Conservation (phyloP, 1,140 invertebrate species). For the Platyura marginata region DNA sequence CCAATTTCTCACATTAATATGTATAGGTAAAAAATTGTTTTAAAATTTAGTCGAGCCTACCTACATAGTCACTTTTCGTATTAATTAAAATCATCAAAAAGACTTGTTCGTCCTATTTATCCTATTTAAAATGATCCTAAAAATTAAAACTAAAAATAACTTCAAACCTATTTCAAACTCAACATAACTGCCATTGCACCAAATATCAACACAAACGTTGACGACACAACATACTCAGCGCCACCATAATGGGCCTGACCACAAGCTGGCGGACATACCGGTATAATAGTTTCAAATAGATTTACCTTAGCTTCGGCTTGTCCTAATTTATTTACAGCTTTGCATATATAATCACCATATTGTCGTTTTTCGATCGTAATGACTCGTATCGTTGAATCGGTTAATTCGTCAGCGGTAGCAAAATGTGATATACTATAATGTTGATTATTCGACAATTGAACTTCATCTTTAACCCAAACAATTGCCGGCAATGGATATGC, state of each 20-base stretch:
- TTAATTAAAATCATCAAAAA: too few species aligned
- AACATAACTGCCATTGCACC: neutral
- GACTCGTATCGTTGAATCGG: slow-evolving; percentile 70
- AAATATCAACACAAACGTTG: neutral
- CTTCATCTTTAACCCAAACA: slow-evolving; percentile 67
- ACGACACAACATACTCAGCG: slow-evolving; percentile 21
- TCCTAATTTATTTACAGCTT: slow-evolving; percentile 76
- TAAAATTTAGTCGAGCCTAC: too few species aligned
- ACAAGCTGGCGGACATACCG: slow-evolving; percentile 83
- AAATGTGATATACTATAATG: slow-evolving; percentile 80
- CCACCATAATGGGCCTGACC: slow-evolving; percentile 45
- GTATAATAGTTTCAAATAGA: slow-evolving; percentile 75
- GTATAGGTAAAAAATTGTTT: too few species aligned
- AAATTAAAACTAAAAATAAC: too few species aligned
- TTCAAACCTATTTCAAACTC: neutral
- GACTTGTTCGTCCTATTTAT: too few species aligned
- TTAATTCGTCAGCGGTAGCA: slow-evolving; percentile 75
- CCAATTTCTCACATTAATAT: too few species aligned
- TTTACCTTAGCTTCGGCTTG: slow-evolving; percentile 54
- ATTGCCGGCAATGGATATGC: slow-evolving; percentile 81
- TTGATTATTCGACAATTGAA: slow-evolving; percentile 68
- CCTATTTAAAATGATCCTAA: too few species aligned
- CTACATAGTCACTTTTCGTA: too few species aligned
- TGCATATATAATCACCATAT: slow-evolving; percentile 71
- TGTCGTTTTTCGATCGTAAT: slow-evolving; percentile 83